Evolutionary conservation across 2,113 vertebrate genomes (phyloP).

Genomic region (Genyomyrus donnyi): DNA sequence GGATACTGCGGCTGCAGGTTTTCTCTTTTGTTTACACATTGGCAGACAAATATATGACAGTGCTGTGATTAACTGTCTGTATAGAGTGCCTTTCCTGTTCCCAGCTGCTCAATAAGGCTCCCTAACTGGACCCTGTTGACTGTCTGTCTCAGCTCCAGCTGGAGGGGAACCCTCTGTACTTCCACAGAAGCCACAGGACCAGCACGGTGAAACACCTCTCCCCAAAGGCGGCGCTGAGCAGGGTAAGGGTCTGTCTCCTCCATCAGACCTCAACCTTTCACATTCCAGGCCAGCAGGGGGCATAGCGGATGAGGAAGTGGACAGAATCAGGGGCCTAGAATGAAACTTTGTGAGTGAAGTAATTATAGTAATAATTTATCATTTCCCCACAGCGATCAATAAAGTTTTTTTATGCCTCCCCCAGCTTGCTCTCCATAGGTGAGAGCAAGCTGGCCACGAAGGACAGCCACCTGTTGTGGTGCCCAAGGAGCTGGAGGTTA

Average conservation of each 20-base stretch:
- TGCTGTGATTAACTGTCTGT: background rate
- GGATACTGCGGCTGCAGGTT: background rate
- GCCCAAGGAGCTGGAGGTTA: no score
- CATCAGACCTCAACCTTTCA: background rate
- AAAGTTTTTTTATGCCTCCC: no score
- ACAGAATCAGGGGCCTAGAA: background rate
- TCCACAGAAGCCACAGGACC: constrained; percentile 69
- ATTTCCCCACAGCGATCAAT: no score
- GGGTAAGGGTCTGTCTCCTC: constrained; percentile 58
- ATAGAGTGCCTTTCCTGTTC: background rate
- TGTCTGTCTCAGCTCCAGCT: constrained; percentile 65
- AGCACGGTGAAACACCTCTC: constrained; percentile 69
- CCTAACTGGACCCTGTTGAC: background rate
- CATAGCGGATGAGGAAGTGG: background rate
- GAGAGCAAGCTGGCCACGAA: no score
- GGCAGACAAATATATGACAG: background rate
- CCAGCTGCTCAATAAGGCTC: background rate
- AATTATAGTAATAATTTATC: no score
- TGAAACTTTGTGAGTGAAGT: background rate
- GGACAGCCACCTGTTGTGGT: no score
- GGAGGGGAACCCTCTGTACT: constrained; percentile 86
- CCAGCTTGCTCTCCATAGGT: no score
- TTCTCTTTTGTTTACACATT: background rate
- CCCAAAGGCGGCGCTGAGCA: constrained; percentile 58
- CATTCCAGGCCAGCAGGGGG: background rate